Evolutionary conservation across 2,888 invertebrate genomes (phyloP).

Genomic region (Poecilobothrus nobilitatus): DNA sequence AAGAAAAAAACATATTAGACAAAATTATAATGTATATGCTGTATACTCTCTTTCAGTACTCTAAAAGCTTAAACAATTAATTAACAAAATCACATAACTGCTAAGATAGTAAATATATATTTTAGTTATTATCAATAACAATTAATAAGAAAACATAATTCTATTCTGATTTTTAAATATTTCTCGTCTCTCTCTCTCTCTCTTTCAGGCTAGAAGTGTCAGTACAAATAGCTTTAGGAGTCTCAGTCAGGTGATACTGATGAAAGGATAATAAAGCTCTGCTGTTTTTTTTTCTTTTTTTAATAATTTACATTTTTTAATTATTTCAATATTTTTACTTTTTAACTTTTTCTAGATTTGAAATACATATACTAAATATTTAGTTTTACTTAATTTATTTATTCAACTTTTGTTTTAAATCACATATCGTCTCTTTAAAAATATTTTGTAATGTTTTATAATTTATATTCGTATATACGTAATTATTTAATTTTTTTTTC

Average conservation of each 20-base stretch:
- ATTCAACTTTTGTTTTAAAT: too few relatives aligned
- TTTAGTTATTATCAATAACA: neutral
- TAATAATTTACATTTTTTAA: neutral
- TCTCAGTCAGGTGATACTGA: conserved; percentile 75
- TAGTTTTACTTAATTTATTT: neutral
- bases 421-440: too few relatives aligned
- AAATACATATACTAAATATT: neutral
- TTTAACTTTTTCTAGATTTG: neutral
- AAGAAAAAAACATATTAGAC: too few relatives aligned
- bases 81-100: too few relatives aligned
- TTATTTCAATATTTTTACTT: neutral
- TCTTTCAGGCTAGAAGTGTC: conserved; percentile 72
- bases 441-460: neutral
- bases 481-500: too few relatives aligned
- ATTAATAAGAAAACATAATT: neutral
- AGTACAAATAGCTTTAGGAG: conserved; percentile 87
- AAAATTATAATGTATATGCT: too few relatives aligned
- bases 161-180: conserved; percentile 29
- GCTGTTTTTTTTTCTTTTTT: conserved; percentile 33
- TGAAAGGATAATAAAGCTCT: conserved; percentile 31
- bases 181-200: conserved; percentile 53
- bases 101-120: too few relatives aligned
- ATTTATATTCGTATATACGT: neutral
- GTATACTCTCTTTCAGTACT: too few relatives aligned
- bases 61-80: too few relatives aligned